phyloP scores from a whole-genome alignment of 2,113 vertebrate genomes.

The Guaruba guarouba region DNA sequence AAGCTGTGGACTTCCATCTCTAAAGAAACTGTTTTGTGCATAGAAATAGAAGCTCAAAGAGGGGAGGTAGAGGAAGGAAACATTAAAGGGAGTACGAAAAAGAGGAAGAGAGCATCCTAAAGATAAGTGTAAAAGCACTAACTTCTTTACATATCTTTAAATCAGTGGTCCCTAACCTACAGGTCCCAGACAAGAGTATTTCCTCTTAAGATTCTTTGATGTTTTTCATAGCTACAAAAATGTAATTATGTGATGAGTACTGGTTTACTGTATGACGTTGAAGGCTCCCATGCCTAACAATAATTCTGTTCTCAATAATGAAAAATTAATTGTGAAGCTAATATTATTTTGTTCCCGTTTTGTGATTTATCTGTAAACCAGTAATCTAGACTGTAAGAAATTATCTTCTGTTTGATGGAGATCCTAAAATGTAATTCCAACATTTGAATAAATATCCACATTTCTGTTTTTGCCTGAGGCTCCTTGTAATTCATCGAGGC shows the following conservation, averaged over 20 bases:
- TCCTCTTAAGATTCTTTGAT: background rate
- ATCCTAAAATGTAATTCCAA: background rate
- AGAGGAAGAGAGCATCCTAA: background rate
- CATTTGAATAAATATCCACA: background rate
- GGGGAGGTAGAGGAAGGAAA: background rate
- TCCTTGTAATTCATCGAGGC: background rate
- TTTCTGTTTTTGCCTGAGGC: background rate
- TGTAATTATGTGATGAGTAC: background rate
- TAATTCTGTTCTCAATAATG: background rate
- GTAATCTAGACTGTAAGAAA: background rate
- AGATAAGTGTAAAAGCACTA: background rate
- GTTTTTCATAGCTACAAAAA: background rate
- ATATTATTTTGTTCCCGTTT: background rate
- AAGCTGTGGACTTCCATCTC: background rate
- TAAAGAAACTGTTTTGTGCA: background rate
- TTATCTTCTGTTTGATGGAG: background rate
- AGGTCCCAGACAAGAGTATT: background rate
- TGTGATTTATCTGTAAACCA: background rate
- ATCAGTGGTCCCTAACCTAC: background rate
- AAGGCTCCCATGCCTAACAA: background rate
- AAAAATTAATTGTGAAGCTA: background rate
- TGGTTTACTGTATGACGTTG: background rate
- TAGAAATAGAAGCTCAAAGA: background rate
- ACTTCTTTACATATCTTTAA: background rate
- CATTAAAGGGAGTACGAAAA: background rate